phyloP scores from a whole-genome alignment of 1,140 invertebrate species.

The Papilio polyxenes region DNA sequence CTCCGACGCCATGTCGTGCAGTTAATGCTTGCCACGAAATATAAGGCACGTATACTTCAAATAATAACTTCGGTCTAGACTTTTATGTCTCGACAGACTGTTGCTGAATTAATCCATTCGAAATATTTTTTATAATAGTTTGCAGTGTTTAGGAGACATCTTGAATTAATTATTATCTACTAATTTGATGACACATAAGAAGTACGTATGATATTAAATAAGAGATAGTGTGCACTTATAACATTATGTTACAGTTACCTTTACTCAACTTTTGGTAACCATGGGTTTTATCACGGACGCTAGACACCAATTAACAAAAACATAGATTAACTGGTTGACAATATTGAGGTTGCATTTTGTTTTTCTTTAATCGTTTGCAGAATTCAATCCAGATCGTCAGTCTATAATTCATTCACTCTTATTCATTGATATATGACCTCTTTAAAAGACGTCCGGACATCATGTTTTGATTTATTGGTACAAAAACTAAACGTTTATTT shows the following conservation, averaged over 20 bases:
- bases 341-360: neutral
- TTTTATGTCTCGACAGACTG: neutral
- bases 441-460: neutral
- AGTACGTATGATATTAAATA: too few relatives aligned
- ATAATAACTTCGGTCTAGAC: neutral
- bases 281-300: neutral
- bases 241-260: too few relatives aligned
- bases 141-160: too few relatives aligned
- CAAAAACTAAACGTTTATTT: neutral
- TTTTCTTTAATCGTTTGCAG: neutral
- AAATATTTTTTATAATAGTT: too few relatives aligned
- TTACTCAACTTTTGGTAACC: too few relatives aligned
- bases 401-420: neutral
- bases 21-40: neutral
- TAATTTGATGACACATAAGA: too few relatives aligned
- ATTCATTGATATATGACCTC: neutral
- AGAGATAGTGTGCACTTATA: too few relatives aligned
- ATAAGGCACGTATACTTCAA: neutral
- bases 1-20: neutral
- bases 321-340: neutral
- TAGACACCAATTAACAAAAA: neutral
- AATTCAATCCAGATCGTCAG: neutral
- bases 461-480: neutral
- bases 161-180: too few relatives aligned
- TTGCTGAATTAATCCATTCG: neutral